Evolutionary conservation across 2,888 invertebrate genomes (phyloP).

Genomic region (Selenia dentaria): DNA sequence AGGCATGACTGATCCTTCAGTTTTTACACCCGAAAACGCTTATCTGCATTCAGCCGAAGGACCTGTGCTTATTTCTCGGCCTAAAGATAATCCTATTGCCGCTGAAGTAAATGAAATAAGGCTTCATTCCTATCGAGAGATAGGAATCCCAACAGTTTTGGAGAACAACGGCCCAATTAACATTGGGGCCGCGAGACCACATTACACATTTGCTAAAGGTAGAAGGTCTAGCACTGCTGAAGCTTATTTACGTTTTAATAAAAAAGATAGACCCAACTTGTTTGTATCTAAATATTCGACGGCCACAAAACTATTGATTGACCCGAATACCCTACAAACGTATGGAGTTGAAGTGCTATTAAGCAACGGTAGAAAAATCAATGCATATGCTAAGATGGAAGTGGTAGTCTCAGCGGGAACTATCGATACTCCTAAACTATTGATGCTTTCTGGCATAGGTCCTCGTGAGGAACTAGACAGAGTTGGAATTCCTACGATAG

Average conservation of each 20-base stretch:
- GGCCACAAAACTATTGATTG: constrained; percentile 61
- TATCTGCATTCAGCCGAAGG: constrained; percentile 52
- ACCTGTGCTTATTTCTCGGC: constrained; percentile 53
- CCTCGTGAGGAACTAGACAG: constrained; percentile 52
- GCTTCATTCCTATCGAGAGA: constrained; percentile 48
- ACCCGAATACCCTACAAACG: constrained; percentile 44
- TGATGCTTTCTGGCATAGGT: constrained; percentile 71
- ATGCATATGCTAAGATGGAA: constrained; percentile 57
- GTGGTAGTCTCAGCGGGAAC: constrained; percentile 67
- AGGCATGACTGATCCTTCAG: constrained; percentile 51
- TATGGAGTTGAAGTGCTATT: constrained; percentile 58
- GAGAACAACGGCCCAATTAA: constrained; percentile 53
- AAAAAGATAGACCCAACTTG: constrained; percentile 53
- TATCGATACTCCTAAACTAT: constrained; percentile 65
- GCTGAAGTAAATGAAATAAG: constrained; percentile 43
- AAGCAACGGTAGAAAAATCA: constrained; percentile 42
- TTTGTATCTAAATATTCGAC: constrained; percentile 57
- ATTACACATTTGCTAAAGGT: constrained; percentile 54
- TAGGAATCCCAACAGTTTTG: constrained; percentile 50
- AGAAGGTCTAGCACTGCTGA: constrained; percentile 70
- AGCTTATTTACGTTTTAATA: constrained; percentile 53
- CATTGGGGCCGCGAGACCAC: constrained; percentile 48
- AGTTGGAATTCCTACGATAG: constrained; percentile 49
- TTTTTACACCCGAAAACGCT: constrained; percentile 45
- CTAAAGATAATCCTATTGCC: constrained; percentile 39